These are phyloP conservation scores for Drosophila hydei DNA, from an alignment of 1,140 invertebrate genomes.

Conservation along the genomic window DNA sequence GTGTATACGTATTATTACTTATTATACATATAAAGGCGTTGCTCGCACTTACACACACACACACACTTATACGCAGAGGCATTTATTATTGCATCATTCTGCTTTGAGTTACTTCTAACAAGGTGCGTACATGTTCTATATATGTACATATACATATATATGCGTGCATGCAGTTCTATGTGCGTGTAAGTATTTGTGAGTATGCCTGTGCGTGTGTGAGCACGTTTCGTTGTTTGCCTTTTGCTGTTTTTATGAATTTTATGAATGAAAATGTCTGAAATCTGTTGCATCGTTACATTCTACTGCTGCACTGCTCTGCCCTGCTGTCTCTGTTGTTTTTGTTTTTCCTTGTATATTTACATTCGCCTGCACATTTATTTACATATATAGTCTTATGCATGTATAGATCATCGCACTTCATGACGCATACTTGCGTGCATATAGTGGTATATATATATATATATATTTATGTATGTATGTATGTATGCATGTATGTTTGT, in stretches of 20 bases:
- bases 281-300: constrained; percentile 40
- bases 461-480: no score
- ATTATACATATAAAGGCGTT: constrained; percentile 8
- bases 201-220: constrained; percentile 15
- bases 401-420: background rate
- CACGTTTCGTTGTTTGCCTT: constrained; percentile 34
- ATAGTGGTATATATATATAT: background rate
- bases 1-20: constrained; percentile 2
- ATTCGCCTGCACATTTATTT: constrained; percentile 14
- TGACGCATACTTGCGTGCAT: constrained; percentile 26
- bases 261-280: constrained; percentile 75
- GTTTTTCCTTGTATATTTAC: constrained; percentile 41
- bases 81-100: background rate
- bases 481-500: constrained; percentile 8
- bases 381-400: background rate
- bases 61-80: background rate
- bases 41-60: background rate
- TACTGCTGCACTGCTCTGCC: background rate
- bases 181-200: constrained; percentile 6
- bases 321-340: constrained; percentile 23
- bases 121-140: constrained; percentile 40
- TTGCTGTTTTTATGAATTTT: constrained; percentile 62
- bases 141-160: constrained; percentile 21
- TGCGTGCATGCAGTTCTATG: constrained; percentile 1
- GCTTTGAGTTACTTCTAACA: constrained; percentile 12